Conservation (phyloP, 2,113 vertebrate genomes). For the Petroica traversi region DNA sequence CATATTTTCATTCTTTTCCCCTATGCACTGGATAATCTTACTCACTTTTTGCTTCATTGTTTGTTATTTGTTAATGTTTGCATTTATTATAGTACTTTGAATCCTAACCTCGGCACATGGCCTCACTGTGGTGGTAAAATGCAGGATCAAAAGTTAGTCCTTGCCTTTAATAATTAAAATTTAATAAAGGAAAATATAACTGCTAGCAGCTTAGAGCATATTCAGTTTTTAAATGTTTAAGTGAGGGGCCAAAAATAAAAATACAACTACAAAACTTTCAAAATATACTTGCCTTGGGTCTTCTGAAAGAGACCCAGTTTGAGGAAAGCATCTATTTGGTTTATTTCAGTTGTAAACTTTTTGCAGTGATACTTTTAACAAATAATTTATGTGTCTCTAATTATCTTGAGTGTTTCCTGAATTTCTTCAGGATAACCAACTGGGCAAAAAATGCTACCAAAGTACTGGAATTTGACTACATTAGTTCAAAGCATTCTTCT, state of each 20-base stretch:
- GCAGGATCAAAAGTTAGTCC: not conserved
- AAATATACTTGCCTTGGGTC: not conserved
- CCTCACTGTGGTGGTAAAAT: not conserved
- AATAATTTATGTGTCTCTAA: not conserved
- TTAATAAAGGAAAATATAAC: not conserved
- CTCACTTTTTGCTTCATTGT: not conserved
- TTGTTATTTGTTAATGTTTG: not conserved
- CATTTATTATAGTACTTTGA: not conserved
- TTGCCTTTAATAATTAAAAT: not conserved
- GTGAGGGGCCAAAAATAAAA: not conserved
- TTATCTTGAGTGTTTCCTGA: not conserved
- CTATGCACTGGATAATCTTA: not conserved
- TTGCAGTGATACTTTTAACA: not conserved
- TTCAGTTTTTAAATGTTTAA: not conserved
- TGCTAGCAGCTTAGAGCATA: not conserved
- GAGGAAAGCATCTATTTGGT: not conserved
- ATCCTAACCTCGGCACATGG: not conserved
- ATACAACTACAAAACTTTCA: not conserved
- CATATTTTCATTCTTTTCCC: not conserved
- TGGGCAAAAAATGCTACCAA: not conserved
- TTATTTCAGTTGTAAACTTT: not conserved
- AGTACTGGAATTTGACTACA: not conserved
- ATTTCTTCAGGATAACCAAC: not conserved
- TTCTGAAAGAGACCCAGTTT: not conserved
- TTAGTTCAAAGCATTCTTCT: not conserved